Percentiles rank a stretch among this genome's conserved stretches.
Evolutionary conservation across 2,888 invertebrate genomes (phyloP).

Genomic region (Drosophila ustulata): DNA sequence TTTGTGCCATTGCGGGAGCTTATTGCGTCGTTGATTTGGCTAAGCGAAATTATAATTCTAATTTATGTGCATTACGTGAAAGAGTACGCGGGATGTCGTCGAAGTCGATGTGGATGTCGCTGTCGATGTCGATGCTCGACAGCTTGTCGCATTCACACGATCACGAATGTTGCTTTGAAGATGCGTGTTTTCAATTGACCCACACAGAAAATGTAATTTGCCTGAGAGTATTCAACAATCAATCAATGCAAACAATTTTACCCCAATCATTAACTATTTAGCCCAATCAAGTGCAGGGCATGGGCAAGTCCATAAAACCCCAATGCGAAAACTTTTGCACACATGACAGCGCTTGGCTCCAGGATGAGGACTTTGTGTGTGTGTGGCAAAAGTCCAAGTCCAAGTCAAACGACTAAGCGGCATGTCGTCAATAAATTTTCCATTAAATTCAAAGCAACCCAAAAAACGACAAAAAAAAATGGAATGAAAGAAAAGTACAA

Average conservation of each 20-base stretch:
- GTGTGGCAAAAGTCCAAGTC: constrained; percentile 74
- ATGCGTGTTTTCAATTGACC: constrained; percentile 22
- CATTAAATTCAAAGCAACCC: constrained; percentile 79
- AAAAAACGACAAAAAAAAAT: constrained; percentile 55
- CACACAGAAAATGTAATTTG: constrained; percentile 15
- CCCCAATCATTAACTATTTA: constrained; percentile 54
- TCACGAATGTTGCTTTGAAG: constrained; percentile 22
- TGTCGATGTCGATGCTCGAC: not conserved
- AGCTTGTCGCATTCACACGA: constrained; percentile 49
- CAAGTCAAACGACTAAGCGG: constrained; percentile 79
- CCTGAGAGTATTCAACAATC: constrained; percentile 42
- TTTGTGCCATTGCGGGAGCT: constrained; percentile 58
- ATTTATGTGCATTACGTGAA: constrained; percentile 60
- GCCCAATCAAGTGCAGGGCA: constrained; percentile 54
- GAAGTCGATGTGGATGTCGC: too few relatives aligned
- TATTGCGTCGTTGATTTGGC: constrained; percentile 79
- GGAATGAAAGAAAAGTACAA: not conserved
- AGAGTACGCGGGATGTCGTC: constrained; percentile 45
- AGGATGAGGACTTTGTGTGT: constrained; percentile 8
- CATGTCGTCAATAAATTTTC: constrained; percentile 83
- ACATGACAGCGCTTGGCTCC: constrained; percentile 61
- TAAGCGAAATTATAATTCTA: constrained; percentile 75
- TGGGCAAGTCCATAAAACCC: constrained; percentile 63
- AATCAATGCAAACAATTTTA: constrained; percentile 53
- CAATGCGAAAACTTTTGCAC: constrained; percentile 65